Evolutionary conservation across 2,113 vertebrate species (phyloP).

Genomic region (Cyprinodon tularosa): DNA sequence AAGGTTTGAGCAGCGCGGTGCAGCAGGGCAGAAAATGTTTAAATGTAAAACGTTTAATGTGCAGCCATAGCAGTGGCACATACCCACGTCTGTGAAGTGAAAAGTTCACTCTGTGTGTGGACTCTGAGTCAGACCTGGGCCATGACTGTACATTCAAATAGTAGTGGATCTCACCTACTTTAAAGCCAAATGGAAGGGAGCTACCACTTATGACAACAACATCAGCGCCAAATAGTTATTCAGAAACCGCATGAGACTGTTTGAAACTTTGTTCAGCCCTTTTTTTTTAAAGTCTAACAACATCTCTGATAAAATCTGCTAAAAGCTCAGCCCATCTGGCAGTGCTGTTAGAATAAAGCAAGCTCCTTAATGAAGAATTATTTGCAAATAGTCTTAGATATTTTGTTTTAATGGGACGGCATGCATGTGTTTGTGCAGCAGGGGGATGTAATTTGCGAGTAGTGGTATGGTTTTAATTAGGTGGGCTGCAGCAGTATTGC

Average conservation of each 20-base stretch:
- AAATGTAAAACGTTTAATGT: constrained; percentile 30
- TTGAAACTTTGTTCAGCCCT: constrained; percentile 12
- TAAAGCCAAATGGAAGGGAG: constrained; percentile 55
- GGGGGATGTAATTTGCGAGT: constrained; percentile 39
- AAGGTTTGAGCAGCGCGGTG: constrained; percentile 11
- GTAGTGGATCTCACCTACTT: constrained; percentile 44
- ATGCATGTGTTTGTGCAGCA: constrained; percentile 10
- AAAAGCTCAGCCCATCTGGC: constrained; percentile 42
- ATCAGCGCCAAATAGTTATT: constrained; percentile 37
- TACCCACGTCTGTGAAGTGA: constrained; percentile 52
- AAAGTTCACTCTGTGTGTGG: constrained; percentile 61
- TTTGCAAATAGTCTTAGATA: constrained; percentile 37
- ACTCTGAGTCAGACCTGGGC: constrained; percentile 61
- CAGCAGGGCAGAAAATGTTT: constrained; percentile 27
- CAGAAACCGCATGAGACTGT: constrained; percentile 38
- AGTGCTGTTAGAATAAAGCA: constrained; percentile 37
- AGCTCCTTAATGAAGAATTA: constrained; percentile 37
- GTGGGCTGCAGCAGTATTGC: constrained; percentile 72
- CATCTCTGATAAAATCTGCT: constrained; percentile 25
- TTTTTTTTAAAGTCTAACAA: constrained; percentile 45
- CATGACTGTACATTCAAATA: constrained; percentile 22
- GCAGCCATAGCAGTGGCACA: constrained; percentile 16
- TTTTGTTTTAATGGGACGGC: constrained; percentile 4
- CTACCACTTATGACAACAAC: constrained; percentile 43
- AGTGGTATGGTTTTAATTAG: constrained; percentile 72